phyloP scores from a whole-genome alignment of 2,888 invertebrate genomes.

The Antheraea yamamai region DNA sequence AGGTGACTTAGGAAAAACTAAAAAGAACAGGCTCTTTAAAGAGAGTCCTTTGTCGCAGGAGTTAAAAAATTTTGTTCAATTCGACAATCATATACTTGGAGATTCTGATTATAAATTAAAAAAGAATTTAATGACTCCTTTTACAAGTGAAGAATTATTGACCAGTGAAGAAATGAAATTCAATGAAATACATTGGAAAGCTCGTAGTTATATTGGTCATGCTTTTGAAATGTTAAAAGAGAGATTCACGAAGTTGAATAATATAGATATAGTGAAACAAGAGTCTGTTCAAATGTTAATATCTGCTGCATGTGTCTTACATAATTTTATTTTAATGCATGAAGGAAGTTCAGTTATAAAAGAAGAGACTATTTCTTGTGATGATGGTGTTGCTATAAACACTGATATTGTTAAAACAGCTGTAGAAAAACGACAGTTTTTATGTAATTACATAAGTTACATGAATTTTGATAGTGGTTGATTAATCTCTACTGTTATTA shows the following conservation, averaged over 20 bases:
- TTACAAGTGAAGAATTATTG: conserved; percentile 64
- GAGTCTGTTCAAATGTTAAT: conserved; percentile 60
- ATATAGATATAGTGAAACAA: conserved; percentile 58
- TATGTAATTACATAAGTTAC: conserved; percentile 74
- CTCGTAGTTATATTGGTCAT: conserved; percentile 63
- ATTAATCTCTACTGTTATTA: neutral
- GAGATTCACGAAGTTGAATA: conserved; percentile 65
- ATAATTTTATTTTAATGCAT: conserved; percentile 70
- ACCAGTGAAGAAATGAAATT: conserved; percentile 76
- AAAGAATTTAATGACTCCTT: conserved; percentile 70
- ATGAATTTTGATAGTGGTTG: conserved; percentile 46
- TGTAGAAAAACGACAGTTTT: conserved; percentile 68
- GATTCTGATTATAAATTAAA: conserved; percentile 66
- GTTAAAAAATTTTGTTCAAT: conserved; percentile 63
- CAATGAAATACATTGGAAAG: conserved; percentile 71
- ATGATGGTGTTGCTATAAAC: conserved; percentile 67
- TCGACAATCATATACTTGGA: conserved; percentile 73
- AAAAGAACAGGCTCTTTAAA: conserved; percentile 65
- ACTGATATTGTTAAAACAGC: conserved; percentile 64
- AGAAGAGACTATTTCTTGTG: conserved; percentile 60
- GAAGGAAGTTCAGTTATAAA: conserved; percentile 66
- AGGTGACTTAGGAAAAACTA: conserved; percentile 59
- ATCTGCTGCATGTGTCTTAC: conserved; percentile 66
- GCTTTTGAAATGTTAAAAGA: conserved; percentile 69
- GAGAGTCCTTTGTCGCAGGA: conserved; percentile 60